Conservation (phyloP, 2,797 vertebrate species). For the Moxostoma hubbsi region DNA sequence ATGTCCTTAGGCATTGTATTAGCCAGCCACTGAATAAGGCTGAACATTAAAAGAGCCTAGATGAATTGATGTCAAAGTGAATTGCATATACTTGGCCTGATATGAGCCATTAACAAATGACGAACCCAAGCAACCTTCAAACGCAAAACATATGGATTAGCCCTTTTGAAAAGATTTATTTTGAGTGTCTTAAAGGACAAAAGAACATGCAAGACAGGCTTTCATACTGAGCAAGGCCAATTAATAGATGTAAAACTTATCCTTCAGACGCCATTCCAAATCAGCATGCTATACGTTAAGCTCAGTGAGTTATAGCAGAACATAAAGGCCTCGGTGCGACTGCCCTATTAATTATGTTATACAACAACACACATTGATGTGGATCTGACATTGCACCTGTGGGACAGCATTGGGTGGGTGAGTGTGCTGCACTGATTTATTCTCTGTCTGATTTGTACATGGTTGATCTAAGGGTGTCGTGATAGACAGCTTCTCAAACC, state of each 20-base stretch:
- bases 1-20: slow-evolving; percentile 37
- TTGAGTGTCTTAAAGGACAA: slow-evolving; percentile 2
- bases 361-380: not conserved
- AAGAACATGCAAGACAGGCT: not conserved
- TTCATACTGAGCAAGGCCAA: slow-evolving; percentile 22
- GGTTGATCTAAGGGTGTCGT: not conserved
- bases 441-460: slow-evolving; percentile 7
- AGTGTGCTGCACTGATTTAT: not conserved
- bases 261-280: slow-evolving; percentile 10
- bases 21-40: slow-evolving; percentile 17
- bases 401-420: not conserved
- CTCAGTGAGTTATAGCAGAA: slow-evolving; percentile 18
- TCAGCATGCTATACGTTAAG: not conserved
- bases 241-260: slow-evolving; percentile 18
- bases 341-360: slow-evolving; percentile 20
- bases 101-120: slow-evolving; percentile 34
- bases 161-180: slow-evolving; percentile 17
- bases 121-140: not conserved
- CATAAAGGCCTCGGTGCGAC: slow-evolving; percentile 9
- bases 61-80: slow-evolving; percentile 41
- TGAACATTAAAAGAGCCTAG: slow-evolving; percentile 39
- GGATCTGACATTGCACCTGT: not conserved
- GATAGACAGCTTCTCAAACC: slow-evolving; percentile 5
- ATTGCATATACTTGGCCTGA: slow-evolving; percentile 41
- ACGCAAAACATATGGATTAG: not conserved